A percentile compares a stretch with the other conserved stretches of the same genome.
These are phyloP conservation scores for Rhynchotus rufescens DNA, from an alignment of 2,797 vertebrate species.

Conservation along the genomic window DNA sequence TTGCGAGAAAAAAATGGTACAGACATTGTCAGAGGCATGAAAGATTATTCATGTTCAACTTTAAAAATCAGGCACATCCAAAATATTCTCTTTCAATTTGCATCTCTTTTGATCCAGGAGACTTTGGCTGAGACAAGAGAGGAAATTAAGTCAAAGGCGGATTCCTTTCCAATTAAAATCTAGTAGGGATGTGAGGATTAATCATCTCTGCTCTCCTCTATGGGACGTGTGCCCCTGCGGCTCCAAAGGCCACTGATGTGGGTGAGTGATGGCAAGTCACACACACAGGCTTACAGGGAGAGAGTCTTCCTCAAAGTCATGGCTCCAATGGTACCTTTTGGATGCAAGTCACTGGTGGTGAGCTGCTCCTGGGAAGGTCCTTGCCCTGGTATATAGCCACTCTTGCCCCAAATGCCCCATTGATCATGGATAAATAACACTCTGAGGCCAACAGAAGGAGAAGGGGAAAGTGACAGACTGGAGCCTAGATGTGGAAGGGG, in stretches of 20 bases:
- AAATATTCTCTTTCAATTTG: conserved; percentile 44
- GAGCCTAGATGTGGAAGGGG: background rate
- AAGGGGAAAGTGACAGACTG: background rate
- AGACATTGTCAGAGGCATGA: conserved; percentile 25
- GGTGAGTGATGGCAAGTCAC: fast-evolving
- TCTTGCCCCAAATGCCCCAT: background rate
- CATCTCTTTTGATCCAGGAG: conserved; percentile 51
- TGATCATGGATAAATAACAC: no score
- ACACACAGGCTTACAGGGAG: fast-evolving
- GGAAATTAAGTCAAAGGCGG: conserved; percentile 47
- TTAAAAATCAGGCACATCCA: conserved; percentile 8
- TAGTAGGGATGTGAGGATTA: background rate
- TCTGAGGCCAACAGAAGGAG: fast-evolving
- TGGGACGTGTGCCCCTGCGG: fast-evolving
- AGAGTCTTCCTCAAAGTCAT: fast-evolving
- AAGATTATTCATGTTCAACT: conserved; percentile 12
- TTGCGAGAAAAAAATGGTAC: conserved; percentile 16
- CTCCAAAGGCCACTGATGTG: fast-evolving
- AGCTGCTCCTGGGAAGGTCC: background rate
- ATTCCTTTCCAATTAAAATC: conserved; percentile 47
- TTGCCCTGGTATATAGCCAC: background rate
- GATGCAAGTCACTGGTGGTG: background rate
- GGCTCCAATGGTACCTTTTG: background rate
- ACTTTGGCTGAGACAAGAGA: conserved; percentile 20
- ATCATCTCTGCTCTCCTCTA: background rate